phyloP scores from a whole-genome alignment of 1,140 invertebrate species.

The Steinernema khuongi region DNA sequence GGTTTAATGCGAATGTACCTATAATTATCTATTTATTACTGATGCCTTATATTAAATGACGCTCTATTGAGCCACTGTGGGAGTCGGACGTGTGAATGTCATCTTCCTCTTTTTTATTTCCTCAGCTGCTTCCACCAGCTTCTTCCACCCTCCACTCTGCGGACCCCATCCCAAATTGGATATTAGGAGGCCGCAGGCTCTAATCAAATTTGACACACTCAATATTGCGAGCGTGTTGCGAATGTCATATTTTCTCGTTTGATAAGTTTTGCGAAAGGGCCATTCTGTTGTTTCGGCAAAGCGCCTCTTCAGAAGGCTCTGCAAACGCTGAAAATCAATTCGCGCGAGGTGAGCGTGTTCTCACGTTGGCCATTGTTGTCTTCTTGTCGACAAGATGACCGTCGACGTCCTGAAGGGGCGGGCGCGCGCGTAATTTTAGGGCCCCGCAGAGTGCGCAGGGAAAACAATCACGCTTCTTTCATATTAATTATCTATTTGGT shows the following conservation, averaged over 20 bases:
- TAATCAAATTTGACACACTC: not conserved
- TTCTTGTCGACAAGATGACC: no score
- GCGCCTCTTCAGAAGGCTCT: no score
- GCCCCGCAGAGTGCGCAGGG: no score
- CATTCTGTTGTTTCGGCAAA: no score
- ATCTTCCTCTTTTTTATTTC: no score
- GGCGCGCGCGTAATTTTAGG: no score
- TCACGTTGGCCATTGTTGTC: not conserved
- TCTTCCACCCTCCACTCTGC: no score
- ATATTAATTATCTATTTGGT: not conserved
- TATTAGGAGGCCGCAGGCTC: not conserved
- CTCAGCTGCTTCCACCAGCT: no score
- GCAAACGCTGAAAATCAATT: not conserved
- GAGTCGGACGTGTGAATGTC: no score
- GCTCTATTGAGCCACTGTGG: no score
- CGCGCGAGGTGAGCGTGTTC: not conserved
- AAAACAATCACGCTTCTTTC: not conserved
- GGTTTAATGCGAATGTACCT: not conserved
- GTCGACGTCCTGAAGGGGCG: no score
- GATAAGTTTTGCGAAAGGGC: not conserved
- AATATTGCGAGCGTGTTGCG: not conserved
- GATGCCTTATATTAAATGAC: no score
- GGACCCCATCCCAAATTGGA: not conserved
- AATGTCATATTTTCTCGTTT: not conserved
- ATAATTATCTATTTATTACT: constrained; percentile 17